Evolutionary conservation across 2,113 vertebrate species (phyloP).

Genomic region (Ageneiosus marmoratus): DNA sequence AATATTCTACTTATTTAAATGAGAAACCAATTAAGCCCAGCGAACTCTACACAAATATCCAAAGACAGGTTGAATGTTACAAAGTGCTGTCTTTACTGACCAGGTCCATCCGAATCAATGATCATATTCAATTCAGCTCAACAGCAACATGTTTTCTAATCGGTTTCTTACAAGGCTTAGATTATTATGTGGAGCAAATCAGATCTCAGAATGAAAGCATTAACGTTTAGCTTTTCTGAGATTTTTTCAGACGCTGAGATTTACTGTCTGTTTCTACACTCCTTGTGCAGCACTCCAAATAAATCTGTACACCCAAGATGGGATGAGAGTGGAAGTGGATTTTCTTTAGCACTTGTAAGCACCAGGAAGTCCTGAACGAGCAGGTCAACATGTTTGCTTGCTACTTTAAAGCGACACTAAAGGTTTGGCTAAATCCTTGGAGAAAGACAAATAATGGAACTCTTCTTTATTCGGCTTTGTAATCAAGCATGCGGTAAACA

Average conservation of each 20-base stretch:
- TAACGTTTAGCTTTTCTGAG: background rate
- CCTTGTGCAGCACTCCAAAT: background rate
- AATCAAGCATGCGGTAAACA: conserved; percentile 56
- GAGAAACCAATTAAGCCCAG: background rate
- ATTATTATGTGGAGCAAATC: background rate
- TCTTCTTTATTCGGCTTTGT: conserved; percentile 11
- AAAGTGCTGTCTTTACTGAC: background rate
- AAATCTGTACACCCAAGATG: background rate
- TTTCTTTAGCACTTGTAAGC: background rate
- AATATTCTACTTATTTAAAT: too few relatives aligned
- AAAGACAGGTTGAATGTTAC: background rate
- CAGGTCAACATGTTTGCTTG: background rate
- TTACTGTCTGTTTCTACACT: background rate
- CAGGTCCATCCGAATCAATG: background rate
- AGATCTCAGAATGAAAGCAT: background rate
- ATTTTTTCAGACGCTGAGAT: background rate
- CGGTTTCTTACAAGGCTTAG: background rate
- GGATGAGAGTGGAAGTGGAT: background rate
- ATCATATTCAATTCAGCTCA: background rate
- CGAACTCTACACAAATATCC: background rate
- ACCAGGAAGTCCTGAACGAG: conserved; percentile 16
- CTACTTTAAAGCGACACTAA: conserved; percentile 33
- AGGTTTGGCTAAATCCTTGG: conserved; percentile 15
- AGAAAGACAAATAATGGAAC: background rate
- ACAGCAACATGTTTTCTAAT: background rate